Percentiles rank a stretch among this genome's conserved stretches.
Conservation (phyloP, 2,888 invertebrate genomes). For the Ecliptopera silaceata region DNA sequence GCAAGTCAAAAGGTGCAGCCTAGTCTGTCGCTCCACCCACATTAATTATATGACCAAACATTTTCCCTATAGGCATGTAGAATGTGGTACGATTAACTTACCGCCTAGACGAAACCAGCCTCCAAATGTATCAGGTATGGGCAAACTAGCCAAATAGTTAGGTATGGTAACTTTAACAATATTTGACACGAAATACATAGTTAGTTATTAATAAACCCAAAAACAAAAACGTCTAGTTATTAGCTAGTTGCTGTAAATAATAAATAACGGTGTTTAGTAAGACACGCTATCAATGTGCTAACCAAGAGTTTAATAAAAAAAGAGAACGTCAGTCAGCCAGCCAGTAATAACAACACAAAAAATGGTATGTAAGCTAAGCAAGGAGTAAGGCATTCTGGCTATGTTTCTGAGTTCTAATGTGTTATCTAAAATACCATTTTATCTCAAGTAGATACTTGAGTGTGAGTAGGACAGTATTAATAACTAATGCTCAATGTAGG, state of each 20-base stretch:
- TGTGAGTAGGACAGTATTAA: constrained; percentile 3
- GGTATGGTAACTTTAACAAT: constrained; percentile 91
- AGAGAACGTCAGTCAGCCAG: no score
- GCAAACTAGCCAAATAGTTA: constrained; percentile 91
- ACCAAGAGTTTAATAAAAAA: no score
- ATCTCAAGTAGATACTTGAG: neutral
- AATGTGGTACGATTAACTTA: constrained; percentile 54
- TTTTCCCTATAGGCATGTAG: constrained; percentile 6
- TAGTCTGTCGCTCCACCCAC: no score
- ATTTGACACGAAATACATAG: constrained; percentile 90
- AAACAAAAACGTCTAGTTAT: neutral
- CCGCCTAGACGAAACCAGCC: constrained; percentile 94
- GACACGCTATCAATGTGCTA: constrained; percentile 20
- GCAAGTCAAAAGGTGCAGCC: no score
- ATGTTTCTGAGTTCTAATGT: no score
- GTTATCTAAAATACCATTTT: no score
- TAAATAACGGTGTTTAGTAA: constrained; percentile 18
- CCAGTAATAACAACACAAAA: no score
- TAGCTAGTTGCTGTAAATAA: neutral
- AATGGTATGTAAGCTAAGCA: no score
- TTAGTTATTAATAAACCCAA: constrained; percentile 6
- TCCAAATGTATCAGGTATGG: constrained; percentile 91
- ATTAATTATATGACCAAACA: no score
- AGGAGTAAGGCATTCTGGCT: no score
- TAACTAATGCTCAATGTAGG: neutral